Percentiles rank a stretch among this genome's conserved stretches.
Conservation (phyloP, 1,140 invertebrate genomes). For the Cydia splendana region DNA sequence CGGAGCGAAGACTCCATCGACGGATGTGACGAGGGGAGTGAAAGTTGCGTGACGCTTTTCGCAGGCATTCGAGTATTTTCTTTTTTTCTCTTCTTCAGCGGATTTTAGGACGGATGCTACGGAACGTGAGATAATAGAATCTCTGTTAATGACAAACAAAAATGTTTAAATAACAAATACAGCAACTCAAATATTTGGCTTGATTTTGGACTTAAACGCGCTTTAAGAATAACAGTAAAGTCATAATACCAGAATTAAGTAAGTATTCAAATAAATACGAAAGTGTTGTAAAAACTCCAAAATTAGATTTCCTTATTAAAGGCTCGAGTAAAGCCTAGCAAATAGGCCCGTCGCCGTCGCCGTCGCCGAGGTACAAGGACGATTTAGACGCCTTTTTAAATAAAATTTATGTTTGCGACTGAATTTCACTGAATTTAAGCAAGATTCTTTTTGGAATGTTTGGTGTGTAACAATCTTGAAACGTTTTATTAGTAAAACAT, state of each 20-base stretch:
- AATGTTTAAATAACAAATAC: too few species aligned
- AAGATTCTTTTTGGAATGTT: background rate
- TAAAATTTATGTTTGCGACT: background rate
- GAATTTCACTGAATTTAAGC: background rate
- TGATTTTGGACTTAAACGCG: too few species aligned
- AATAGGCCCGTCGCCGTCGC: background rate
- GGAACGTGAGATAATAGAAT: too few species aligned
- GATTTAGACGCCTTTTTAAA: background rate
- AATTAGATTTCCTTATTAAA: slow-evolving; percentile 3
- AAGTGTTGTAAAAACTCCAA: background rate
- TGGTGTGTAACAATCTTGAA: background rate
- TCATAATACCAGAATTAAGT: background rate
- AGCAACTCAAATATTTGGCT: too few species aligned
- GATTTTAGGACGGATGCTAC: too few species aligned
- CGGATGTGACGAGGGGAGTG: too few species aligned
- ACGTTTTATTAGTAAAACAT: too few species aligned
- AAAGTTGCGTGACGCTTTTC: too few species aligned
- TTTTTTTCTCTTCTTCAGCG: too few species aligned
- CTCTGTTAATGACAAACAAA: too few species aligned
- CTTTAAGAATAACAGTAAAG: background rate
- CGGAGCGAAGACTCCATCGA: too few species aligned
- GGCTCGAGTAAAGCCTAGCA: background rate
- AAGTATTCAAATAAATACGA: background rate
- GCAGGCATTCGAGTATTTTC: too few species aligned
- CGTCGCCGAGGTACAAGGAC: background rate